These are phyloP conservation scores for Nomada fabriciana DNA, from an alignment of 2,888 invertebrate species.

Conservation along the genomic window DNA sequence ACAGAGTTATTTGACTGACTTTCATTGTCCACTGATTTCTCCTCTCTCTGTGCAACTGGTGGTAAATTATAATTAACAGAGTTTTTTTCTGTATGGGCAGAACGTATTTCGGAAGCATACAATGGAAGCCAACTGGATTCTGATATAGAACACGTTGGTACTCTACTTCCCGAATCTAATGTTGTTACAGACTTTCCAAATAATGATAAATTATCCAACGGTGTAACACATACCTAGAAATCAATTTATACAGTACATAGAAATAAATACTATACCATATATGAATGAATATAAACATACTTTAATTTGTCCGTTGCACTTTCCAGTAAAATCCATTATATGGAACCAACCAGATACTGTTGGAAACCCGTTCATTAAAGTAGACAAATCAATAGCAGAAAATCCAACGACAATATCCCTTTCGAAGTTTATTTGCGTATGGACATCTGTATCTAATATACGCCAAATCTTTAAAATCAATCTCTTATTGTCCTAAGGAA, in stretches of 20 bases:
- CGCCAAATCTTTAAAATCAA: constrained; percentile 88
- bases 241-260: background rate
- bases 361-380: constrained; percentile 85
- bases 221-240: constrained; percentile 85
- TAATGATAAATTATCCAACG: constrained; percentile 85
- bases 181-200: constrained; percentile 69
- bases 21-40: constrained; percentile 39
- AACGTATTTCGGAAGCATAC: constrained; percentile 60
- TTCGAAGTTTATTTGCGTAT: constrained; percentile 85
- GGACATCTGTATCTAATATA: constrained; percentile 84
- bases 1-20: constrained; percentile 53
- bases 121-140: constrained; percentile 43
- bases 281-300: constrained; percentile 75
- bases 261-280: background rate
- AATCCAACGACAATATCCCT: constrained; percentile 87
- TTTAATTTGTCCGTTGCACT: constrained; percentile 87
- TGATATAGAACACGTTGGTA: constrained; percentile 35
- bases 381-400: constrained; percentile 86
- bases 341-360: constrained; percentile 88
- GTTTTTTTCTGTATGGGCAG: constrained; percentile 43
- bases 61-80: constrained; percentile 26
- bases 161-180: constrained; percentile 44
- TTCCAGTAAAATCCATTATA: constrained; percentile 86
- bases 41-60: constrained; percentile 33
- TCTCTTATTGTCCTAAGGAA: constrained; percentile 86